phyloP scores from a whole-genome alignment of 2,113 vertebrate genomes.

The Riparia riparia region DNA sequence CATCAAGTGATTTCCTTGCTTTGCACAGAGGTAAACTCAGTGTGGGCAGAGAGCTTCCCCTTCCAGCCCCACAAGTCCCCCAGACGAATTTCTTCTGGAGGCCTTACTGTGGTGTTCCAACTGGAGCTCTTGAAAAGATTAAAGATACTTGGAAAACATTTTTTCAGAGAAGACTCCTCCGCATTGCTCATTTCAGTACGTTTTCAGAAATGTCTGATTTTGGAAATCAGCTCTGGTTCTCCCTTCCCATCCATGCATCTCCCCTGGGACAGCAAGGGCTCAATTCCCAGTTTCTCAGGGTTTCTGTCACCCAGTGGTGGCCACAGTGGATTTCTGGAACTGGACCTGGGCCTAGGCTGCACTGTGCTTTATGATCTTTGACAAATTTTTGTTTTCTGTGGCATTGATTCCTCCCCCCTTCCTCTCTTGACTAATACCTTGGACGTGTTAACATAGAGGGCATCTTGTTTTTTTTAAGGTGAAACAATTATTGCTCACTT shows the following conservation, averaged over 20 bases:
- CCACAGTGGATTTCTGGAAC: neutral
- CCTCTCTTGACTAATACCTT: neutral
- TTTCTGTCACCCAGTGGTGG: neutral
- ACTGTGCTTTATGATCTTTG: neutral
- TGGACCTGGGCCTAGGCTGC: neutral
- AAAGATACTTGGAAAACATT: neutral
- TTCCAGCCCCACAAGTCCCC: neutral
- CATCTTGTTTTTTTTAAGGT: neutral
- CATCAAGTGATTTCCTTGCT: neutral
- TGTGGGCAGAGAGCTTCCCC: neutral
- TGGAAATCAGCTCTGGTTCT: neutral
- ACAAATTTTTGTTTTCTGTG: neutral
- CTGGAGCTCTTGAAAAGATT: neutral
- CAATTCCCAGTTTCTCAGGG: neutral
- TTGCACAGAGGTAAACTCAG: neutral
- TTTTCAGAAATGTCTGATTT: neutral
- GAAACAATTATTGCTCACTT: neutral
- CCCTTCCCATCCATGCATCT: neutral
- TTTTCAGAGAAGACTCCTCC: neutral
- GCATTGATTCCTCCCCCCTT: neutral
- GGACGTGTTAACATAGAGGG: neutral
- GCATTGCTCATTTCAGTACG: neutral
- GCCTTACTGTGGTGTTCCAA: neutral
- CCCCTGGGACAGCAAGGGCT: neutral
- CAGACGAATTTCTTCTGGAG: neutral